Evolutionary conservation across 2,888 invertebrate genomes (phyloP), one percentile per base, ranked within the genome.

Genomic region (Thera obeliscata): DNA sequence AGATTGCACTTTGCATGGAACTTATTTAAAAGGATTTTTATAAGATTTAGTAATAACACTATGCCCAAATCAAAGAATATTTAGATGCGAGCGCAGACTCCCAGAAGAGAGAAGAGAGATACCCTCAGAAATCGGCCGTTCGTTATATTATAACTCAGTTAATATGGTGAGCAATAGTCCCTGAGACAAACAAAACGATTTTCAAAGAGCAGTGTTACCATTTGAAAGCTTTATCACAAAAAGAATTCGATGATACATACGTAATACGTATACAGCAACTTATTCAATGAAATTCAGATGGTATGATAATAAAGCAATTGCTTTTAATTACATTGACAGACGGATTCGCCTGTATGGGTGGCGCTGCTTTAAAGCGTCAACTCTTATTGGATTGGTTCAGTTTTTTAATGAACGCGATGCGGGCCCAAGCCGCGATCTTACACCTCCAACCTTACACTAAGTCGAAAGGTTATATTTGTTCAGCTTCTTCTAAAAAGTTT

Each of bases 321-420:
- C 70, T 61, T 56, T 64, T 71, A 71, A 73, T 69, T 67, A 66
- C 72, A 70, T 72, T 65, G 71, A 71, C 71, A 72, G 72, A 71
- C 72, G 46, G 58, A 70, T 67, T 65, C 61, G 67, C 56, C 62
- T 50, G 64, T 54, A 43, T 52, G 64, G 60, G 60, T 56, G 69
- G 65, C 52, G 64, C n/a, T 60, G 41, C 60, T 56, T 22, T 61
- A 43, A 60, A 54, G 43, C 54, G 63, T 65, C 56, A 57, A 66
- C 61, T 67, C 68, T 73, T 71, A 72, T 74, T 73, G 72, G 73
- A 73, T 80, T 76, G 76, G 74, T 78, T 77, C 73, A 80, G 70
- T 83, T 81, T 80, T 78, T 12, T 3, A 12, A 12, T 22, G 49
- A 5, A 12, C 6, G 12, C 49, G 43, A 46, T 46, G 43, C 43